Evolutionary conservation across 2,888 invertebrate genomes (phyloP), one percentile per base, ranked within the genome.

Genomic region (Mythimna loreyi): DNA sequence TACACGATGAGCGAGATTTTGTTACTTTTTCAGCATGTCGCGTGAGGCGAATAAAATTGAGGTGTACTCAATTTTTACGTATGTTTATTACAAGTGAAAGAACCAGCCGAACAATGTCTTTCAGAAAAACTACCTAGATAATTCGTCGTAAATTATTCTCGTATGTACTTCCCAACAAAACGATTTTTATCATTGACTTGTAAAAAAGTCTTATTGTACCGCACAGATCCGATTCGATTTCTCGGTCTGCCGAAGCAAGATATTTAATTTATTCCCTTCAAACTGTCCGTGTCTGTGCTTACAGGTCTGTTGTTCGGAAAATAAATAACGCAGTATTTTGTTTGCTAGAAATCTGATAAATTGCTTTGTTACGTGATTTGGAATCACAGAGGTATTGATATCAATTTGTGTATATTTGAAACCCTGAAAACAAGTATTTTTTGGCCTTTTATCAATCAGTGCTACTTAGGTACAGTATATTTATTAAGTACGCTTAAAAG

Each of bases 261-360:
- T 86, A 85, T 86, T 86, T 83, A 82, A 82, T 85, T 84, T 85
- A 80, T 80, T 80, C 74, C 62, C 68, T 69, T 78, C 72, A 74
- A 78, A 81, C 84, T 82, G 77, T 79, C 75, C 64, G 62, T 80
- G 70, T 66, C 63, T 75, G 60, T 64, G 53, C 78, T 78, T 58
- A 75, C 75, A 75, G 47, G 55, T 75, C 65, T 67, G 33, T 67
- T 76, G 67, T 75, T 57, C 43, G 25, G 65, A 55, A 68, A 74
- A 71, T 72, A 68, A 74, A 71, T 72, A 76, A 79, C 58, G 67
- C 58, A 60, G 63, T 63, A 50, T 73, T 82, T 75, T 36, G 64
- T 68, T 74, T 52, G 52, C 61, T 67, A 49, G 40, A 52, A 53
- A 69, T 67, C 58, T 67, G 80, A 60, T 75, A 76, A 76, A 75